Evolutionary conservation across 2,113 vertebrate genomes (phyloP), one percentile per base, ranked within the genome.

Genomic region (Lipotes vexillifer): DNA sequence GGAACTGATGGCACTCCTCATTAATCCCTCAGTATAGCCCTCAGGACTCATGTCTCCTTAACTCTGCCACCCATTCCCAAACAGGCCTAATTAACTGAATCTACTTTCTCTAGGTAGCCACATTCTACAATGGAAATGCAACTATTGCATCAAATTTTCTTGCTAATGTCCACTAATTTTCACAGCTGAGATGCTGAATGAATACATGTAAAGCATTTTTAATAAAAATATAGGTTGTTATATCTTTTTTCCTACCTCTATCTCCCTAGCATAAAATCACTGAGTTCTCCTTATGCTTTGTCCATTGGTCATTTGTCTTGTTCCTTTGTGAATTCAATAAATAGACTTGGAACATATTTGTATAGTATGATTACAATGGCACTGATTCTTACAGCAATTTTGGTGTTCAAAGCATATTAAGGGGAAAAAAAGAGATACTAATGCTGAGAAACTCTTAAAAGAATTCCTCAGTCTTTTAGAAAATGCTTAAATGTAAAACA

Each of bases 401-500:
- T 66, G 33, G 29, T 95, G 71, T 38, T 92, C 55, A 90, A 57
- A 89, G 65, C 74, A 41, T 71, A 80, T 72, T 74, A n/a, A 81
- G 27, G 15, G 84, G 49, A 36, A 63, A 82, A 59, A 94, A 93
- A 69, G 49, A 63, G 81, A 86, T 20, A 71, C 63, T 25, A 89
- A 97, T 71, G 36, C 49, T 89, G 12, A 95, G 27, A 17, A 44
- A 88, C 36, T 83, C 41, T 33, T 71, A 71, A 93, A 90, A 96
- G 3, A 92, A 71, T 72, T 66, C 18, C 1, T 82, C 14, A 63
- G 33, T 27, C 23, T 87, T 77, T 92, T 80, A 77, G 33, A 96
- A 94, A 93, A 94, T 66, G 38, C 7, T 83, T 80, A 52, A 31
- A 31, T 82, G 11, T 36, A 93, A 96, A 95, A 91, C 82, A 94